phyloP scores from a whole-genome alignment of 2,888 invertebrate species.

The Morpho deidamia region DNA sequence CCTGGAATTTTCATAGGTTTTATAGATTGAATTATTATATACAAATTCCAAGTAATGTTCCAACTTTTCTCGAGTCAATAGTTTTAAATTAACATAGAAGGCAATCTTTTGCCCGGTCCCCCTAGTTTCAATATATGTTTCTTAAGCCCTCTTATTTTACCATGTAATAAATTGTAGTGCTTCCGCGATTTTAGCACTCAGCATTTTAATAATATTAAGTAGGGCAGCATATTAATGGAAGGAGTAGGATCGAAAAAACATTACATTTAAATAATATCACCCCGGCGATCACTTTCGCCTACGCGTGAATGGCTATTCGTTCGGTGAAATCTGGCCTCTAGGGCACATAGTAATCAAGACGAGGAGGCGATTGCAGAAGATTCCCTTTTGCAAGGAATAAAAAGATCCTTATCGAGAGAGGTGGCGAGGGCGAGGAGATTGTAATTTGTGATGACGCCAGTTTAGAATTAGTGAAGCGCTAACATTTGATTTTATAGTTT shows the following conservation, averaged over 20 bases:
- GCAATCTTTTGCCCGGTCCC: too few relatives aligned
- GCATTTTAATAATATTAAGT: slow-evolving; percentile 30
- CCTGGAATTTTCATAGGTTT: too few relatives aligned
- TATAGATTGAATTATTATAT: too few relatives aligned
- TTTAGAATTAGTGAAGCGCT: slow-evolving; percentile 52
- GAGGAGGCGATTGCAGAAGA: slow-evolving; percentile 60
- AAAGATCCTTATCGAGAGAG: slow-evolving; percentile 69
- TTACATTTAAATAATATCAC: slow-evolving; percentile 77
- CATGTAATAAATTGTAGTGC: slow-evolving; percentile 4
- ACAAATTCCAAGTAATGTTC: too few relatives aligned
- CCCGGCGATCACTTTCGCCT: slow-evolving; percentile 71
- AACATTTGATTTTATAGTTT: slow-evolving; percentile 30
- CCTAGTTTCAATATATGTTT: too few relatives aligned
- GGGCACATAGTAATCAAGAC: slow-evolving; percentile 71
- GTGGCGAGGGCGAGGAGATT: slow-evolving; percentile 62
- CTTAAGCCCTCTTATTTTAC: not conserved
- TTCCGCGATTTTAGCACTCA: slow-evolving; percentile 14
- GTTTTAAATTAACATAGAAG: too few relatives aligned
- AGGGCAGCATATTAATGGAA: slow-evolving; percentile 31
- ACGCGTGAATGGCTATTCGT: slow-evolving; percentile 67
- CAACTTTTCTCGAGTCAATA: too few relatives aligned
- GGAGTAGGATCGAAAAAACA: slow-evolving; percentile 74
- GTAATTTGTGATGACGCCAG: slow-evolving; percentile 64
- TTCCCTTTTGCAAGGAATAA: slow-evolving; percentile 66
- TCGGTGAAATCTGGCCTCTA: slow-evolving; percentile 69